phyloP scores from a whole-genome alignment of 2,888 invertebrate species.

The Limnephilus auricula region DNA sequence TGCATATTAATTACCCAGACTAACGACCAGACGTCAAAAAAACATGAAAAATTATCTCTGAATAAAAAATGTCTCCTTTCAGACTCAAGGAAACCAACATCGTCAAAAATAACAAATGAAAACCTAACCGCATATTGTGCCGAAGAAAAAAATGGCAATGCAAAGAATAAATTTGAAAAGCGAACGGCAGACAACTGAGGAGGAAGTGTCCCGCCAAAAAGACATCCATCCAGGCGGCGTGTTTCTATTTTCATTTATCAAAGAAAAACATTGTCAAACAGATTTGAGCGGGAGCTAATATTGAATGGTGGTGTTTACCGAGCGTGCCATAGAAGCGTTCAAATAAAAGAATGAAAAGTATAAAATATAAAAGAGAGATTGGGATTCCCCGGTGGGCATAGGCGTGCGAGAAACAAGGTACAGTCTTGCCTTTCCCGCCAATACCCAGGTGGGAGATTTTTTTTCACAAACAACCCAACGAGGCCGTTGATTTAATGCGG shows the following conservation, averaged over 20 bases:
- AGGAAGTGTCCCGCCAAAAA: conserved; percentile 64
- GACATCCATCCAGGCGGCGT: conserved; percentile 64
- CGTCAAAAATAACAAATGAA: conserved; percentile 60
- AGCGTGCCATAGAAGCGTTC: conserved; percentile 61
- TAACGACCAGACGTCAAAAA: conserved; percentile 62
- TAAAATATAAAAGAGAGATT: conserved; percentile 50
- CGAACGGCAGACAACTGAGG: conserved; percentile 45
- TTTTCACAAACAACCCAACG: conserved; percentile 41
- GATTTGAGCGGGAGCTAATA: conserved; percentile 72
- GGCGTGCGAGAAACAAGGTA: conserved; percentile 27
- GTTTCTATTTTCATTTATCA: conserved; percentile 68
- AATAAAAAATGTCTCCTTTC: conserved; percentile 41
- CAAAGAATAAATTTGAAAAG: conserved; percentile 55
- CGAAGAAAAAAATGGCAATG: conserved; percentile 50
- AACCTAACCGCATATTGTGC: conserved; percentile 43
- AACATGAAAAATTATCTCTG: conserved; percentile 58
- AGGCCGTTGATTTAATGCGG: conserved; percentile 39
- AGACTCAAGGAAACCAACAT: conserved; percentile 48
- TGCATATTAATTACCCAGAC: conserved; percentile 65
- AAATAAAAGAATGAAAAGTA: conserved; percentile 61
- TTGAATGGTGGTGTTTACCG: conserved; percentile 68
- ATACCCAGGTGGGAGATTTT: conserved; percentile 49
- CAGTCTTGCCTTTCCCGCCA: conserved; percentile 17
- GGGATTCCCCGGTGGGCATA: conserved; percentile 51
- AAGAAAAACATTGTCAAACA: conserved; percentile 71